phyloP scores from a whole-genome alignment of 1,140 invertebrate genomes.

The Listronotus oregonensis region DNA sequence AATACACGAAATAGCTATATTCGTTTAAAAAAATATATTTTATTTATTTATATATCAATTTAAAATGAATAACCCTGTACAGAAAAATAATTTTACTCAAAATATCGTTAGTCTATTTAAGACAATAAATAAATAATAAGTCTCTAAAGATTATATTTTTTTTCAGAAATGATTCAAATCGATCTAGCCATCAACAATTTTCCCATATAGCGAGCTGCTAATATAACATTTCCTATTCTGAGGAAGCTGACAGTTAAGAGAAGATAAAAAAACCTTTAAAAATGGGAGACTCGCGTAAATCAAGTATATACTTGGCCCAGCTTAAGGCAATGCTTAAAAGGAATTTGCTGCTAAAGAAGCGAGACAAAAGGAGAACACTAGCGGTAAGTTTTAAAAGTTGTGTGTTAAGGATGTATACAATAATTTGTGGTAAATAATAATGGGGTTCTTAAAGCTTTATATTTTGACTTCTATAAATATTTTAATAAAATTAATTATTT shows the following conservation, averaged over 20 bases:
- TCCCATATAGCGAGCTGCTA: conserved; percentile 8
- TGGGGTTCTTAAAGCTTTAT: too few species aligned
- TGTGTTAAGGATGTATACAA: too few species aligned
- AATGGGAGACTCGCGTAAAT: conserved; percentile 45
- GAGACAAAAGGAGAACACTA: conserved; percentile 72
- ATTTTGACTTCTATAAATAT: too few species aligned
- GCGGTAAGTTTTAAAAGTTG: conserved; percentile 59
- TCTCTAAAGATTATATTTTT: too few species aligned
- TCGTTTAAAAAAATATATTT: too few species aligned
- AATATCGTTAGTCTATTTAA: too few species aligned
- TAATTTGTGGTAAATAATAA: too few species aligned
- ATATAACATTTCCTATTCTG: not conserved
- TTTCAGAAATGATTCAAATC: conserved; percentile 17
- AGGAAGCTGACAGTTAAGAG: not conserved
- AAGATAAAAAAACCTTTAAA: not conserved
- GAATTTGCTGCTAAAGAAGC: conserved; percentile 72
- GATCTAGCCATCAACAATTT: conserved; percentile 19
- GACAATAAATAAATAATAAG: not conserved
- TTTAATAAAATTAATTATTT: too few species aligned
- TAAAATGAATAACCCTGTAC: too few species aligned
- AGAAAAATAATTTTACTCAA: too few species aligned
- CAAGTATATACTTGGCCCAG: conserved; percentile 63
- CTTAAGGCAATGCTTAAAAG: conserved; percentile 71
- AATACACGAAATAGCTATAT: too few species aligned
- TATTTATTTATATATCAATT: too few species aligned